These are phyloP conservation scores for Apis dorsata DNA, from an alignment of 1,140 invertebrate genomes.

Conservation along the genomic window DNA sequence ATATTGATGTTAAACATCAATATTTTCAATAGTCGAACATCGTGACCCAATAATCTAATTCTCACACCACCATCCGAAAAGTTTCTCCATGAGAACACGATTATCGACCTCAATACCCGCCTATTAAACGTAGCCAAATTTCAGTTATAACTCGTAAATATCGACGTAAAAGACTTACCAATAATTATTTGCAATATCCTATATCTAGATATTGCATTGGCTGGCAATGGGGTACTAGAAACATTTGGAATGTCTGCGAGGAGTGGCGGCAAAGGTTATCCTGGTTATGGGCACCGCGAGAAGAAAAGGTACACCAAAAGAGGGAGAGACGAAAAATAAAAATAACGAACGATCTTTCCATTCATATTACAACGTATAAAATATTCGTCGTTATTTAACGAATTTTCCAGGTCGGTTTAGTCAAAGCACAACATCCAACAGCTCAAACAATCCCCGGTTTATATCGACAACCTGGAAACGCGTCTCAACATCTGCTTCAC, in stretches of 20 bases:
- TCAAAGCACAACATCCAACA: constrained; percentile 78
- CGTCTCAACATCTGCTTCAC: constrained; percentile 75
- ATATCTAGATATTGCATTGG: constrained; percentile 67
- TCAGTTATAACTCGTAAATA: neutral
- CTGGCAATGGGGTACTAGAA: constrained; percentile 74
- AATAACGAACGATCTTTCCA: neutral
- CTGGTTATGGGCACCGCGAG: constrained; percentile 77
- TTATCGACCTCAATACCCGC: constrained; percentile 1
- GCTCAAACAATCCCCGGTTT: constrained; percentile 75
- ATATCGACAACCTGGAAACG: constrained; percentile 72
- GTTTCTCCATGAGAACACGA: constrained; percentile 14
- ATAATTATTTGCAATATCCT: neutral
- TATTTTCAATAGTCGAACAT: constrained; percentile 12
- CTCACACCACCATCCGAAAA: neutral
- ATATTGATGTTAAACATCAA: constrained; percentile 3
- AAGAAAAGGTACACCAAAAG: constrained; percentile 73
- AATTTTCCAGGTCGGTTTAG: constrained; percentile 74
- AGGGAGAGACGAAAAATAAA: neutral
- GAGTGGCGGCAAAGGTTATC: constrained; percentile 77
- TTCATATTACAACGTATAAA: too few relatives aligned
- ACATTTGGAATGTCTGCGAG: constrained; percentile 76
- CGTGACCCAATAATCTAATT: constrained; percentile 29
- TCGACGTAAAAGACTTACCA: neutral
- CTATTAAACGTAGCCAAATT: neutral
- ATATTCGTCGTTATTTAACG: neutral